Evolutionary conservation across 2,888 invertebrate genomes (phyloP).

Genomic region (Onthophagus sagittarius): DNA sequence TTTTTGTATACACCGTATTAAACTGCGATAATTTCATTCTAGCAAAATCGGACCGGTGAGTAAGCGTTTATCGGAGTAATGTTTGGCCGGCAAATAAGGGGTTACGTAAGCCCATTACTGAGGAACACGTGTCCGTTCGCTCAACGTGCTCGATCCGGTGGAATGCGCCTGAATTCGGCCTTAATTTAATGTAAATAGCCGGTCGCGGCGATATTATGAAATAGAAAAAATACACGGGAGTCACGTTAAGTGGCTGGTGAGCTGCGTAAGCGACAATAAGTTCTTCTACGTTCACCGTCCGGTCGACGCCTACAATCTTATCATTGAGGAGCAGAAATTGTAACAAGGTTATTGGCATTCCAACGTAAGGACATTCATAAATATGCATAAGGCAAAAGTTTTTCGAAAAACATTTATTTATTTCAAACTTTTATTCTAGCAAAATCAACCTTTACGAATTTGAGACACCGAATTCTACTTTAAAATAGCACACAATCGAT

Average conservation of each 20-base stretch:
- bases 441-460: no score
- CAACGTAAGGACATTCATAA: neutral
- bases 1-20: neutral
- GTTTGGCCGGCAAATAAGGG: neutral
- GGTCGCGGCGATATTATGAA: neutral
- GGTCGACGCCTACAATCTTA: conserved; percentile 7
- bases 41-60: neutral
- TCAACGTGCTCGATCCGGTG: neutral
- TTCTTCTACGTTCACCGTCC: conserved; percentile 2
- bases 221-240: neutral
- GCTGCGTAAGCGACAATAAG: conserved; percentile 7
- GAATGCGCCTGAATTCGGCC: neutral
- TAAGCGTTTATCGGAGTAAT: neutral
- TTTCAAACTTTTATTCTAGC: no score
- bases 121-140: neutral
- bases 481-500: no score
- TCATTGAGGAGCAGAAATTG: conserved; percentile 8
- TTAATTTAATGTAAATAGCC: neutral
- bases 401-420: neutral
- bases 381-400: neutral
- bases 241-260: conserved; percentile 4
- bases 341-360: conserved; percentile 10
- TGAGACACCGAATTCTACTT: no score
- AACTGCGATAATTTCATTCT: neutral
- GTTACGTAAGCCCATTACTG: neutral